These are phyloP conservation scores for Diplogasteroides magnus DNA, from an alignment of 1,140 invertebrate genomes.

Conservation along the genomic window DNA sequence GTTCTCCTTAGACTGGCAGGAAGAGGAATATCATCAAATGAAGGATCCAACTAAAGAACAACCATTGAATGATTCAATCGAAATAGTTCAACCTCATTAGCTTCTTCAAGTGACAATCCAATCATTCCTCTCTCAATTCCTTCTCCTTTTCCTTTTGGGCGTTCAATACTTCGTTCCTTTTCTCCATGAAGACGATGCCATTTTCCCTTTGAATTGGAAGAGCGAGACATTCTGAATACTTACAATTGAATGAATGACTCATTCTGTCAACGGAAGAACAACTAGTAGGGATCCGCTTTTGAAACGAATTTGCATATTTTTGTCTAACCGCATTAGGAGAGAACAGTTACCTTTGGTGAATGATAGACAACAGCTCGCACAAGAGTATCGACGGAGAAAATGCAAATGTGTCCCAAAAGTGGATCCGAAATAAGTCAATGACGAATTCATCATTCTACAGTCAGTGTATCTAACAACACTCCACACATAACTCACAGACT, in stretches of 20 bases:
- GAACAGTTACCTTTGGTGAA: too few relatives aligned
- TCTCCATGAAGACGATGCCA: background rate
- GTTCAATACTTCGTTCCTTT: background rate
- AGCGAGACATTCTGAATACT: background rate
- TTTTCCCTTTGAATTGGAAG: background rate
- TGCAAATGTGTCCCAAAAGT: too few relatives aligned
- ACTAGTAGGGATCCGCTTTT: too few relatives aligned
- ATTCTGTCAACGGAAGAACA: too few relatives aligned
- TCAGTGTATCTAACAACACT: background rate
- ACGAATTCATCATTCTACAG: too few relatives aligned
- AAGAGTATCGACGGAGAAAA: too few relatives aligned
- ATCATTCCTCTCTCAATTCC: background rate
- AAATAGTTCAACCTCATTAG: background rate
- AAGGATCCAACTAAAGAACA: constrained; percentile 16
- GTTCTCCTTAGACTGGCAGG: constrained; percentile 20
- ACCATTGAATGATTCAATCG: background rate
- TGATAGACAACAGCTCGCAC: too few relatives aligned
- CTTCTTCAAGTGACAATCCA: background rate
- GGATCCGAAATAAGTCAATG: too few relatives aligned
- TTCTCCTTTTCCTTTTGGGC: background rate
- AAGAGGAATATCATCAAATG: constrained; percentile 27
- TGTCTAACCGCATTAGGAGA: too few relatives aligned
- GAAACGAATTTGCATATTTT: too few relatives aligned
- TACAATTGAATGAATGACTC: too few relatives aligned
- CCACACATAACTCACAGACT: background rate